A percentile compares a stretch with the other conserved stretches of the same genome.
Evolutionary conservation across 1,140 invertebrate species (phyloP).

Genomic region (Neotoxoptera formosana): DNA sequence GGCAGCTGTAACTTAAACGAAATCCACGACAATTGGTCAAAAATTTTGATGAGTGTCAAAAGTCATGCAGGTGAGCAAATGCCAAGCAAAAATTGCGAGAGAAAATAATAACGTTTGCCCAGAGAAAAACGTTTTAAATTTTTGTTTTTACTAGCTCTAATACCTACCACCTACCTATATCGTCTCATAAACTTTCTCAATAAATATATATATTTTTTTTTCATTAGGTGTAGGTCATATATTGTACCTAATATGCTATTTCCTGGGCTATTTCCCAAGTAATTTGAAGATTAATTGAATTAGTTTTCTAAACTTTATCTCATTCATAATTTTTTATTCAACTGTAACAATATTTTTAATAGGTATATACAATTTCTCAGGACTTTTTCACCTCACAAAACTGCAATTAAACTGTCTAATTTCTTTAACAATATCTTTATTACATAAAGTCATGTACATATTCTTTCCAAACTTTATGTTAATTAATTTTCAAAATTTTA

Average conservation of each 20-base stretch:
- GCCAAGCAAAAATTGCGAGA: not conserved
- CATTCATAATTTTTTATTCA: not conserved
- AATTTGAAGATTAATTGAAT: not conserved
- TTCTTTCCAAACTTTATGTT: not conserved
- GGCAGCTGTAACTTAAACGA: not conserved
- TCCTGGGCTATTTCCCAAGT: not conserved
- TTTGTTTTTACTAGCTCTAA: not conserved
- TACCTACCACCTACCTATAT: no score
- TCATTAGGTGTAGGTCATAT: no score
- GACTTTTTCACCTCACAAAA: not conserved
- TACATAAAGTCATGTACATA: not conserved
- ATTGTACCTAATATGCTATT: not conserved
- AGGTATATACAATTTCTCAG: not conserved
- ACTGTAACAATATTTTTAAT: not conserved
- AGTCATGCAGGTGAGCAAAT: constrained; percentile 50
- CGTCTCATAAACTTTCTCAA: not conserved
- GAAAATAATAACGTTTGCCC: not conserved
- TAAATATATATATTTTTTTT: not conserved
- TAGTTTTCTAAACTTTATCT: not conserved
- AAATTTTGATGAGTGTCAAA: constrained; percentile 55
- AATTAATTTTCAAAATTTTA: not conserved
- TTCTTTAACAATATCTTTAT: not conserved
- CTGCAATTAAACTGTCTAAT: not conserved
- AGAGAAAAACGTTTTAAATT: not conserved
- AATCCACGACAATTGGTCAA: constrained; percentile 18